phyloP scores from a whole-genome alignment of 2,113 vertebrate species.

The Gadus macrocephalus region DNA sequence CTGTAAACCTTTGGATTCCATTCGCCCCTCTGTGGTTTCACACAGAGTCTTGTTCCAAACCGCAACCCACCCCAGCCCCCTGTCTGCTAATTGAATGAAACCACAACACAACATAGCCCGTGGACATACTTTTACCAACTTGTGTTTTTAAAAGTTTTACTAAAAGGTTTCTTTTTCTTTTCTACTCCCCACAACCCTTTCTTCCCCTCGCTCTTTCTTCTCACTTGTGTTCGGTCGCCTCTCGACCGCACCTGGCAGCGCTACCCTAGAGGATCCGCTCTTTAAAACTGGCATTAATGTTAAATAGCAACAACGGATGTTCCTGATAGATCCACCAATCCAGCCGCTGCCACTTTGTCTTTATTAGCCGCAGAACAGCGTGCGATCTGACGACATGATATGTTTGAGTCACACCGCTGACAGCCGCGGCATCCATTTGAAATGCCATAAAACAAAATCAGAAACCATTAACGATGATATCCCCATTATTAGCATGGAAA shows the following conservation, averaged over 20 bases:
- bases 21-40: slow-evolving; percentile 24
- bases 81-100: slow-evolving; percentile 41
- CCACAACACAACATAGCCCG: slow-evolving; percentile 24
- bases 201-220: neutral
- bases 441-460: slow-evolving; percentile 65
- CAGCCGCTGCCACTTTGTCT: slow-evolving; percentile 28
- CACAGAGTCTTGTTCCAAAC: slow-evolving; percentile 18
- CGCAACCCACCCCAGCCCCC: slow-evolving; percentile 31
- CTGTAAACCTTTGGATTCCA: slow-evolving; percentile 6
- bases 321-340: slow-evolving; percentile 17
- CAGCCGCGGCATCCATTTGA: slow-evolving; percentile 50
- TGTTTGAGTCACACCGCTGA: slow-evolving; percentile 57
- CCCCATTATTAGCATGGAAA: slow-evolving; percentile 73
- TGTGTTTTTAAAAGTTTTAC: neutral
- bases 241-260: neutral
- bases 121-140: slow-evolving; percentile 26
- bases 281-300: slow-evolving; percentile 15
- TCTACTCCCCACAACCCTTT: slow-evolving; percentile 1
- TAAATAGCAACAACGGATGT: slow-evolving; percentile 20
- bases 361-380: slow-evolving; percentile 39
- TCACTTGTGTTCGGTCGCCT: slow-evolving; percentile 1
- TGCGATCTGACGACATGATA: slow-evolving; percentile 49
- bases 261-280: slow-evolving; percentile 3
- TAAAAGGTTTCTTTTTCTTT: slow-evolving; percentile 6
- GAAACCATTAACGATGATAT: slow-evolving; percentile 63